A percentile compares a stretch with the other conserved stretches of the same genome.
Evolutionary conservation across 2,797 vertebrate species (phyloP).

Genomic region (Cirrhinus molitorella): DNA sequence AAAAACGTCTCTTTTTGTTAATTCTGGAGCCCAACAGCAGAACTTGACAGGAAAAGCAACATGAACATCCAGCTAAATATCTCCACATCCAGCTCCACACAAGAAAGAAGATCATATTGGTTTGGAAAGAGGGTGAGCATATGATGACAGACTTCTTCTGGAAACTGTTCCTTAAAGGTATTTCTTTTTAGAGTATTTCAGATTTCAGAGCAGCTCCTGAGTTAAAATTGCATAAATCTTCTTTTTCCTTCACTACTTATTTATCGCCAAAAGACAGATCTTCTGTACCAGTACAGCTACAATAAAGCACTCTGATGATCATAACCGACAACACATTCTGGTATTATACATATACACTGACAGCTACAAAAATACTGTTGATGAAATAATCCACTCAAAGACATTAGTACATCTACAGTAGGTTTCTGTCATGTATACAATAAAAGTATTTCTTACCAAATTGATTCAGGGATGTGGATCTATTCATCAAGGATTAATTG

Average conservation of each 20-base stretch:
- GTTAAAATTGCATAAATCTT: not conserved
- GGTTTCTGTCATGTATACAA: slow-evolving; percentile 3
- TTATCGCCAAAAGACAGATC: not conserved
- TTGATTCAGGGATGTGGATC: not conserved
- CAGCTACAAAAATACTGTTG: not conserved
- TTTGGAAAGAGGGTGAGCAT: not conserved
- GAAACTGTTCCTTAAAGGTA: not conserved
- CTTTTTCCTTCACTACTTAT: slow-evolving; percentile 20
- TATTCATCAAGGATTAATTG: not conserved
- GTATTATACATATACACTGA: not conserved
- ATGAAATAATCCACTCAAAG: slow-evolving; percentile 22
- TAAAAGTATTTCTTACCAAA: slow-evolving; percentile 5
- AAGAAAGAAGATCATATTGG: not conserved
- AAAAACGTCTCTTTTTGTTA: not conserved
- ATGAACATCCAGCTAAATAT: not conserved
- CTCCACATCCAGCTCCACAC: not conserved
- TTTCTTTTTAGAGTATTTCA: not conserved
- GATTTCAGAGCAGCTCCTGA: not conserved
- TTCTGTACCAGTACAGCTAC: not conserved
- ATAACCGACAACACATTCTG: slow-evolving; percentile 9
- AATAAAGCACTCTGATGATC: not conserved
- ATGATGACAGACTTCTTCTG: not conserved
- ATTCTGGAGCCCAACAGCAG: not conserved
- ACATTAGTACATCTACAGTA: not conserved
- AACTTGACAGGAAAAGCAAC: not conserved